Percentiles rank a stretch among this genome's conserved stretches.
Evolutionary conservation across 2,888 invertebrate genomes (phyloP).

Genomic region (Epinotia nisella): DNA sequence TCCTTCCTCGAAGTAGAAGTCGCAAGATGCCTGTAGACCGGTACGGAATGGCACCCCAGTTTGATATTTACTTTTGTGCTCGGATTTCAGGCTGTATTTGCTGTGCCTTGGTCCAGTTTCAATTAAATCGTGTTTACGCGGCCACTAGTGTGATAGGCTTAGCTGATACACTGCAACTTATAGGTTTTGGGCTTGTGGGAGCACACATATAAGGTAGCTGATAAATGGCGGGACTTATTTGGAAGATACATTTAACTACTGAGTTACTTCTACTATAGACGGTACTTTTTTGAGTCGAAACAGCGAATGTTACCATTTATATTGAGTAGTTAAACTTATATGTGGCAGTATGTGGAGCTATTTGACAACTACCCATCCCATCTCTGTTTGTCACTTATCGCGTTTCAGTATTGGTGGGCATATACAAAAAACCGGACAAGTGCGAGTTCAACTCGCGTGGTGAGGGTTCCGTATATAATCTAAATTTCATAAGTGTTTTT

Average conservation of each 20-base stretch:
- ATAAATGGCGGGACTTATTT: conserved; percentile 4
- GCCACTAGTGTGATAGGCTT: conserved; percentile 44
- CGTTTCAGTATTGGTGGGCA: background rate
- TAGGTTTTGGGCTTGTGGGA: conserved; percentile 7
- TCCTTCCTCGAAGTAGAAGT: background rate
- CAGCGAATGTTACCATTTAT: background rate
- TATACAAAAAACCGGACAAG: too few species aligned
- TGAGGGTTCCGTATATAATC: too few species aligned
- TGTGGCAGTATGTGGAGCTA: background rate
- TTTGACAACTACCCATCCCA: background rate
- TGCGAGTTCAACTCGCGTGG: too few species aligned
- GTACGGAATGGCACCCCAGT: conserved; percentile 36
- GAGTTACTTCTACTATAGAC: background rate
- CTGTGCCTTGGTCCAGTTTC: conserved; percentile 49
- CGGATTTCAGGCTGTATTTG: conserved; percentile 50
- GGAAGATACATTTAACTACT: background rate
- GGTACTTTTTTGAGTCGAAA: background rate
- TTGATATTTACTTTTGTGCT: conserved; percentile 55
- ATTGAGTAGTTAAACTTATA: background rate
- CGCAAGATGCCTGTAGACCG: background rate
- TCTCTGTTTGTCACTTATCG: background rate
- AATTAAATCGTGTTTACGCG: conserved; percentile 53
- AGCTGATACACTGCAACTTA: conserved; percentile 28
- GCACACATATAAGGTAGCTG: conserved; percentile 8
- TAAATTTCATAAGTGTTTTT: too few species aligned